Evolutionary conservation across 2,888 invertebrate species (phyloP).

Genomic region (Cataglyphis albicans): DNA sequence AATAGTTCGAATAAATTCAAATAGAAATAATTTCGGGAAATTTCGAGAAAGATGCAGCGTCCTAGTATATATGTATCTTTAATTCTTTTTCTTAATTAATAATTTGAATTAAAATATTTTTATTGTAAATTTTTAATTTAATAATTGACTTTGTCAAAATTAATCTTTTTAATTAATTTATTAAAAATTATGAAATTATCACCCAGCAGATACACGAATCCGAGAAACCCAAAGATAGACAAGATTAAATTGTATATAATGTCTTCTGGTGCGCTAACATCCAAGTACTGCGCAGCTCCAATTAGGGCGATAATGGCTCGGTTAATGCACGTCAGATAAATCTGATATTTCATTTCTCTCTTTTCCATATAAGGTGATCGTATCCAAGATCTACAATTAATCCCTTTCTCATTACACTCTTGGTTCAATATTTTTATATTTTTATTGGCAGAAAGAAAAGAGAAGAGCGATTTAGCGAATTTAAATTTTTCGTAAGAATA

Average conservation of each 20-base stretch:
- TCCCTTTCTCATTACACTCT: slow-evolving; percentile 4
- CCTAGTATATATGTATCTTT: not conserved
- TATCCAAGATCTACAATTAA: slow-evolving; percentile 79
- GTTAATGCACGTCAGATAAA: slow-evolving; percentile 79
- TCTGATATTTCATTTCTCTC: slow-evolving; percentile 65
- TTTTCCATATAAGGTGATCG: slow-evolving; percentile 72
- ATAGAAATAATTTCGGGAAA: not conserved
- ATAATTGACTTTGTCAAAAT: not conserved
- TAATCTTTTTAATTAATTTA: not conserved
- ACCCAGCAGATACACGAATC: slow-evolving; percentile 81
- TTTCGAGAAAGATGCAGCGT: not conserved
- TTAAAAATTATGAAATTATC: not conserved
- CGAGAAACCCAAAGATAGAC: slow-evolving; percentile 79
- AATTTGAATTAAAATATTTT: slow-evolving; percentile 1
- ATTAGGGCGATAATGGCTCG: slow-evolving; percentile 79
- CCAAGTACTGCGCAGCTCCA: slow-evolving; percentile 78
- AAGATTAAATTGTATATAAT: slow-evolving; percentile 79
- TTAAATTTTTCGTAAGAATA: not conserved
- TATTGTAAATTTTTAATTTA: not conserved
- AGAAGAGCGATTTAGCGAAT: not conserved
- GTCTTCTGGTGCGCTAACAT: slow-evolving; percentile 79
- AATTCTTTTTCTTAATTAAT: not conserved
- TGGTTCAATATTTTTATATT: not conserved
- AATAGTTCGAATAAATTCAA: not conserved
- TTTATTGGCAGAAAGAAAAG: not conserved